These are phyloP conservation scores for Gari tellinella DNA, from an alignment of 2,888 invertebrate species.

Conservation along the genomic window DNA sequence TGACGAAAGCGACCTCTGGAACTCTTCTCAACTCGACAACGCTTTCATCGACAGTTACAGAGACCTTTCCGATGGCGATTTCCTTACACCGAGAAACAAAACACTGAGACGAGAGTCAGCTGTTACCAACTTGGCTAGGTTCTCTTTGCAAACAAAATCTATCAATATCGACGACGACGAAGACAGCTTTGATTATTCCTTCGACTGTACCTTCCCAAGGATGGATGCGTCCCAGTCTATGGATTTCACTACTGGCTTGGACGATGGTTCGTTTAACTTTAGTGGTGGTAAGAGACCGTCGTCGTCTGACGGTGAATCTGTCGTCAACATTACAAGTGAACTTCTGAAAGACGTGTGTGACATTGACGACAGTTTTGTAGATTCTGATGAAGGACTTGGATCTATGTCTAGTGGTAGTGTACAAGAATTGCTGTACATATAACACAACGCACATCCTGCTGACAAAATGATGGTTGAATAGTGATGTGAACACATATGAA, in stretches of 20 bases:
- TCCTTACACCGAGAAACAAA: slow-evolving; percentile 4
- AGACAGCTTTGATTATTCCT: slow-evolving; percentile 34
- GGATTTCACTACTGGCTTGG: neutral
- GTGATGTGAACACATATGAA: no score
- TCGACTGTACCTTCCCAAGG: slow-evolving; percentile 36
- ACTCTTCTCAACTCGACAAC: slow-evolving; percentile 17
- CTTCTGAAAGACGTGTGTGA: no score
- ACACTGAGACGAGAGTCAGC: slow-evolving; percentile 25
- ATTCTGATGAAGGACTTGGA: slow-evolving; percentile 25
- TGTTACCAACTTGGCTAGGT: slow-evolving; percentile 18
- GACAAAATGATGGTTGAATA: no score
- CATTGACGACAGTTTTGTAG: neutral
- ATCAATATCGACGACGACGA: slow-evolving; percentile 10
- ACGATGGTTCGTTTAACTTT: neutral
- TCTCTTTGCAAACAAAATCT: slow-evolving; percentile 8
- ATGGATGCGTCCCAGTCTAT: slow-evolving; percentile 15
- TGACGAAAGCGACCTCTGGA: slow-evolving; percentile 26
- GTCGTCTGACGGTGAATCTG: no score
- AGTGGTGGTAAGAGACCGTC: no score
- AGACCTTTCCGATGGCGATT: neutral
- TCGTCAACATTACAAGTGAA: no score
- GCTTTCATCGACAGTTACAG: slow-evolving; percentile 29
- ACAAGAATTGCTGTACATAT: no score
- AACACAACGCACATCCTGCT: no score
- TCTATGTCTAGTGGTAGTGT: slow-evolving; percentile 22